phyloP scores from a whole-genome alignment of 1,140 invertebrate species.

The Yoshiicerus persimilis region DNA sequence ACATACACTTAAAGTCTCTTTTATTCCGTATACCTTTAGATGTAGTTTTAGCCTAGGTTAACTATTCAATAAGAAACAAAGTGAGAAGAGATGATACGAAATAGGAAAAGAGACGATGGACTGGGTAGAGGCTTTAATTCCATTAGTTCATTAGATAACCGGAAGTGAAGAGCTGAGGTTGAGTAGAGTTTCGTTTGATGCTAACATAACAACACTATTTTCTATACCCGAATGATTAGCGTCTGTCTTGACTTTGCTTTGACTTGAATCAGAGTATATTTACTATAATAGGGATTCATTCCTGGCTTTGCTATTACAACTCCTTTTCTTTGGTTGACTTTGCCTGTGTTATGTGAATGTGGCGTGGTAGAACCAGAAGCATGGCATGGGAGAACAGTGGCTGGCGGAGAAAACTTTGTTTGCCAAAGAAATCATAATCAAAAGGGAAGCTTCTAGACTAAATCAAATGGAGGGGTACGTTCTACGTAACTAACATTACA shows the following conservation, averaged over 20 bases:
- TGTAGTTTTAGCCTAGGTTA: too few relatives aligned
- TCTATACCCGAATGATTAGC: background rate
- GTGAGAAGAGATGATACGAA: background rate
- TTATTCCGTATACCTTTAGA: background rate
- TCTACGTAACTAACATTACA: background rate
- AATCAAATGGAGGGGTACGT: slow-evolving; percentile 9
- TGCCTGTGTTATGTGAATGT: background rate
- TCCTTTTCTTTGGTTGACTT: background rate
- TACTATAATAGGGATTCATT: background rate
- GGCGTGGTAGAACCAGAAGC: too few relatives aligned
- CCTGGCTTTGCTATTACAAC: background rate
- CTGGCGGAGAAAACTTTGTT: slow-evolving; percentile 27
- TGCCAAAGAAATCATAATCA: slow-evolving; percentile 49
- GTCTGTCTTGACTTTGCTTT: background rate
- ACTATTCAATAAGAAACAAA: background rate
- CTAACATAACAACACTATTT: background rate
- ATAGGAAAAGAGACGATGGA: too few relatives aligned
- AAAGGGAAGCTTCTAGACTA: slow-evolving; percentile 25
- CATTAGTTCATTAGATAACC: slow-evolving; percentile 51
- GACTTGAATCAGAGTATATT: background rate
- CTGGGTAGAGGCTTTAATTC: slow-evolving; percentile 40
- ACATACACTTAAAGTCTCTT: background rate
- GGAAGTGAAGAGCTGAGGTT: slow-evolving; percentile 41
- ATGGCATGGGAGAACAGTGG: too few relatives aligned
- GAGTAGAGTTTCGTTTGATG: slow-evolving; percentile 3